Conservation (phyloP, 1,140 invertebrate species). For the Centruroides sculpturatus region DNA sequence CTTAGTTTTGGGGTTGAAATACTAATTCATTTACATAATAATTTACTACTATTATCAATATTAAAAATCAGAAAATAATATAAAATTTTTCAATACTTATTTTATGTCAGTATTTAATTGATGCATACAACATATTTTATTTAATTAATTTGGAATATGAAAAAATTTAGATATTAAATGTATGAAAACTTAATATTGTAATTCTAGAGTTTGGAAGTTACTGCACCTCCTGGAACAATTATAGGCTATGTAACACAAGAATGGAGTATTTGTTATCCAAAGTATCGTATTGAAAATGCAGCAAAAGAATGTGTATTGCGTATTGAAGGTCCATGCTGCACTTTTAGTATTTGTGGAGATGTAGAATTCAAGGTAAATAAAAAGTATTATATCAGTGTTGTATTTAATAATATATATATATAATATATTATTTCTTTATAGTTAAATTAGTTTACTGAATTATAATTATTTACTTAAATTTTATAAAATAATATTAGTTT, state of each 20-base stretch:
- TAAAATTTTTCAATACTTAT: too few species aligned
- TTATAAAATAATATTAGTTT: too few species aligned
- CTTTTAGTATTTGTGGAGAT: neutral
- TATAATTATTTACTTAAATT: too few species aligned
- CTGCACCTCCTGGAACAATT: slow-evolving; percentile 38
- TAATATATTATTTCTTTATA: neutral
- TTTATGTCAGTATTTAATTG: too few species aligned
- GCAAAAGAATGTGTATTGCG: neutral
- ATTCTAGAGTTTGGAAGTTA: neutral
- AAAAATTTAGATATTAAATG: too few species aligned
- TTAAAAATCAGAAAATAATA: too few species aligned
- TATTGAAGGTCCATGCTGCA: neutral
- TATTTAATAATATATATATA: neutral
- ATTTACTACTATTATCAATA: too few species aligned
- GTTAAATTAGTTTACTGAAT: neutral
- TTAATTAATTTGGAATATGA: too few species aligned
- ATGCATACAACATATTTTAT: too few species aligned
- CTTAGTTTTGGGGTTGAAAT: too few species aligned
- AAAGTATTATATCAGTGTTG: neutral
- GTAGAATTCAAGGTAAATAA: neutral
- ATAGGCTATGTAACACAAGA: slow-evolving; percentile 68
- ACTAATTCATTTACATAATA: too few species aligned
- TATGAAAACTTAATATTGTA: too few species aligned
- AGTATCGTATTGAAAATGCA: slow-evolving; percentile 47
- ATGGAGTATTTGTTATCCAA: slow-evolving; percentile 62